A percentile compares a stretch with the other conserved stretches of the same genome.
Evolutionary conservation across 2,888 invertebrate species (phyloP).

Genomic region (Acanthopleura granulata): DNA sequence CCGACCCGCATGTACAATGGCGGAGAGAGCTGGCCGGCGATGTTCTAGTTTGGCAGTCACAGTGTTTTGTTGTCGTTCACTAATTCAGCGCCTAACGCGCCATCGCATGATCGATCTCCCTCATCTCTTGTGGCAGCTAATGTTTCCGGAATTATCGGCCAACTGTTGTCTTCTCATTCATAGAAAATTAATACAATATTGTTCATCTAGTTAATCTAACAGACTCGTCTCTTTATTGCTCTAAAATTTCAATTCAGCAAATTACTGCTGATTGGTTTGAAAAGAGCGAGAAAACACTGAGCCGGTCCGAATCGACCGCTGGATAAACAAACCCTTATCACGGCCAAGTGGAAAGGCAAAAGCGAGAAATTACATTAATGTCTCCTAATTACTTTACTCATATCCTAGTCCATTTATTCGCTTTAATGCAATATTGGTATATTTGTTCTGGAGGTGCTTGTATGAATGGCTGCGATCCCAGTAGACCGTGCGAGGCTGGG

Average conservation of each 20-base stretch:
- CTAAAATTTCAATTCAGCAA: slow-evolving; percentile 13
- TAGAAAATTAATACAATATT: slow-evolving; percentile 18
- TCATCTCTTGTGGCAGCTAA: slow-evolving; percentile 5
- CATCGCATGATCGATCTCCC: not conserved
- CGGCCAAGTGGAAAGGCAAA: slow-evolving; percentile 12
- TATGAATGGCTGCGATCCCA: not conserved
- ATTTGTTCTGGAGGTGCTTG: not conserved
- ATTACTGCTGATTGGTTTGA: not conserved
- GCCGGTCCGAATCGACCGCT: not conserved
- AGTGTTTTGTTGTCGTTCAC: too few relatives aligned
- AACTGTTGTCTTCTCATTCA: slow-evolving; percentile 11
- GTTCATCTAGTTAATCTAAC: slow-evolving; percentile 4
- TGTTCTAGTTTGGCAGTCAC: too few relatives aligned
- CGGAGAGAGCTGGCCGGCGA: too few relatives aligned
- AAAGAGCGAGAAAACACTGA: slow-evolving; percentile 5
- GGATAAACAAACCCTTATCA: not conserved
- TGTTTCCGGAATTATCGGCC: slow-evolving; percentile 9
- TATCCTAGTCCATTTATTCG: slow-evolving; percentile 9
- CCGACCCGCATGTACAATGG: too few relatives aligned
- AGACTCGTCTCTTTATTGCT: slow-evolving; percentile 7
- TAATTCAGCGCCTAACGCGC: too few relatives aligned
- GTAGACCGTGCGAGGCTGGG: not conserved
- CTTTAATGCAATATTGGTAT: slow-evolving; percentile 17
- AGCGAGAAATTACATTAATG: slow-evolving; percentile 16
- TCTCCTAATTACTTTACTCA: slow-evolving; percentile 14